phyloP scores from a whole-genome alignment of 2,888 invertebrate genomes.

The Cryptocephalus moraei region DNA sequence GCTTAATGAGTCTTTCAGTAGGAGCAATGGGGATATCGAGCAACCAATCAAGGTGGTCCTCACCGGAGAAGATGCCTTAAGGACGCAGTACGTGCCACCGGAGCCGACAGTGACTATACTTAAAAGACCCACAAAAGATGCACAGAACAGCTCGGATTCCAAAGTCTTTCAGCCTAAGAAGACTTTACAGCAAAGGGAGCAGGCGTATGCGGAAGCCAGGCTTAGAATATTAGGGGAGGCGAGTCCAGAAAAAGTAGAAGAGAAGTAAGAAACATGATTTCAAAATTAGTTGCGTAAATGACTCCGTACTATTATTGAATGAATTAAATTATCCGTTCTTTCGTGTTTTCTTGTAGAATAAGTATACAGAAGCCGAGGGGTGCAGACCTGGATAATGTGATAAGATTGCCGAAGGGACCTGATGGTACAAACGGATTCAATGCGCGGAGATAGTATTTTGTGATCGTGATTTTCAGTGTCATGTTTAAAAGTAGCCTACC shows the following conservation, averaged over 20 bases:
- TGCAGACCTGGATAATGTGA: conserved; percentile 38
- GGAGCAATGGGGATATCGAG: conserved; percentile 35
- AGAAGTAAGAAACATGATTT: conserved; percentile 19
- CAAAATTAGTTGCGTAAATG: not conserved
- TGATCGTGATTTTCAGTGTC: too few species aligned
- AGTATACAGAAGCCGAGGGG: conserved; percentile 29
- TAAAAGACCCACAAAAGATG: conserved; percentile 53
- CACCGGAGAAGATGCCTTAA: conserved; percentile 67
- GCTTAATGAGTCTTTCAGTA: conserved; percentile 12
- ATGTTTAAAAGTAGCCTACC: not conserved
- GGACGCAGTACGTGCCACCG: conserved; percentile 69
- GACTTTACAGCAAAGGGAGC: conserved; percentile 80
- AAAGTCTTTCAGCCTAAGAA: conserved; percentile 69
- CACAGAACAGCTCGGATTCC: conserved; percentile 45
- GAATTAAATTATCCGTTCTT: too few species aligned
- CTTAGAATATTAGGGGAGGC: conserved; percentile 83
- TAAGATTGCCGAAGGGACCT: conserved; percentile 68
- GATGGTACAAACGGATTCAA: conserved; percentile 67
- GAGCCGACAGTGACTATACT: conserved; percentile 78
- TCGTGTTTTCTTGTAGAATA: conserved; percentile 23
- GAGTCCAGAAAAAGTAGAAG: conserved; percentile 64
- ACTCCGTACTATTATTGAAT: too few species aligned
- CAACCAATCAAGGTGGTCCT: conserved; percentile 59
- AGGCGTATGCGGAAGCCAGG: conserved; percentile 88
- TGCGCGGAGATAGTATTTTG: conserved; percentile 50